Base-by-base conservation (phyloP, 2,113 vertebrate species). In the Pandion haliaetus region DNA sequence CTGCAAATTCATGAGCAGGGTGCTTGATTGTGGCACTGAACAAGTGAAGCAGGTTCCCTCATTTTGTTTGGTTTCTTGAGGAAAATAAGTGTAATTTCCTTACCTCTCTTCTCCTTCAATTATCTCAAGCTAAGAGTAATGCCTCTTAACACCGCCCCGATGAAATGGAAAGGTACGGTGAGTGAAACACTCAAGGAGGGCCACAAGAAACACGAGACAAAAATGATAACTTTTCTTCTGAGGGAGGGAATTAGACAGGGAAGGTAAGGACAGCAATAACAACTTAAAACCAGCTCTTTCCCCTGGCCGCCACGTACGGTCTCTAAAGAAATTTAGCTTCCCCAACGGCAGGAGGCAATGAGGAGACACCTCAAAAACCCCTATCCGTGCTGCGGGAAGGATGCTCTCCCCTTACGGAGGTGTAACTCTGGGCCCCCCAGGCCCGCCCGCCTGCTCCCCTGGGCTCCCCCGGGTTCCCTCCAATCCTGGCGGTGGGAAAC, bases 381-480 rank as follows among this genome's bases (percentile, higher is more conserved):
- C 36, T 28, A 16, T 29, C 11, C 0, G 0, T 54, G 49, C 14
- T 0, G 2, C 0, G 2, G 52, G 45, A 84, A 57, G 69, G 54
- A 66, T 65, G 24, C 2, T 40, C 4, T 81, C 13, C 17, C 32
- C 17, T 38, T 21, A 34, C 1, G 2, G 36, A 24, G 38, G 10
- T 34, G 10, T 20, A 16, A 31, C 24, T 24, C 16, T 9, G 44
- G 23, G 29, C 8, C 34, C 6, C 10, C 9, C 36, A n/a, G 32
- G 16, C n/a, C 38, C 7, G 16, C n/a, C 38, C 7, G 2, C 12
- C 50, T 18, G 52, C 34, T 23, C 12, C 31, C 19, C 34, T 20
- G 42, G 34, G 32, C 32, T 61, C 11, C 31, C 19, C 32, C 17
- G 47, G 34, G 36, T 25, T 61, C 26, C 21, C 44, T 59, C 38